Evolutionary conservation across 2,888 invertebrate species (phyloP).

Genomic region (Germaria angustata): DNA sequence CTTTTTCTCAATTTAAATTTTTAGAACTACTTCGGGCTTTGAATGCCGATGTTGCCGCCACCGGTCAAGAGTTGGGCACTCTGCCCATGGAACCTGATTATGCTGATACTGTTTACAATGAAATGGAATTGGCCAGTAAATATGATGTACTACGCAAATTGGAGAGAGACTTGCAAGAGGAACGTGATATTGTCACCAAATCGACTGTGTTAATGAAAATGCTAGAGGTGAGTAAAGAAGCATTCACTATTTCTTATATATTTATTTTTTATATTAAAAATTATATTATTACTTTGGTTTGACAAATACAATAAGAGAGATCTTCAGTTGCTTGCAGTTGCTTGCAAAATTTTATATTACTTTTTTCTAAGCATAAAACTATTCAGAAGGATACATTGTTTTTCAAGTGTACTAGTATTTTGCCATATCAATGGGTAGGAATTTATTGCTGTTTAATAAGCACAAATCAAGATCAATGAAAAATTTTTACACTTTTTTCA

Average conservation of each 20-base stretch:
- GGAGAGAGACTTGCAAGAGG: constrained; percentile 77
- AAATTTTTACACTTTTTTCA: too few species aligned
- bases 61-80: constrained; percentile 68
- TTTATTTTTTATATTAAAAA: background rate
- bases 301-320: too few species aligned
- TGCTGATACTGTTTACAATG: constrained; percentile 74
- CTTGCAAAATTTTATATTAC: too few species aligned
- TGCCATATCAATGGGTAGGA: too few species aligned
- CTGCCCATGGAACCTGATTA: constrained; percentile 74
- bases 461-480: too few species aligned
- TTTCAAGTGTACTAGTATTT: too few species aligned
- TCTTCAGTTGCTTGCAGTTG: too few species aligned
- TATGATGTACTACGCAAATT: constrained; percentile 76
- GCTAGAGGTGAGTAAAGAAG: constrained; percentile 74
- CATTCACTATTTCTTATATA: background rate
- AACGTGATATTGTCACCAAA: constrained; percentile 79
- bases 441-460: too few species aligned
- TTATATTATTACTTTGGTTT: background rate
- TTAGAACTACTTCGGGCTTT: constrained; percentile 75
- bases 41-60: constrained; percentile 73
- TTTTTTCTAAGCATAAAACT: too few species aligned
- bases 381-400: too few species aligned
- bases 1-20: background rate
- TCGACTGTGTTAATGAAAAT: constrained; percentile 79
- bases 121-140: constrained; percentile 76